Conservation (phyloP, 2,888 invertebrate species). For the Hirtodrosophila duncani region DNA sequence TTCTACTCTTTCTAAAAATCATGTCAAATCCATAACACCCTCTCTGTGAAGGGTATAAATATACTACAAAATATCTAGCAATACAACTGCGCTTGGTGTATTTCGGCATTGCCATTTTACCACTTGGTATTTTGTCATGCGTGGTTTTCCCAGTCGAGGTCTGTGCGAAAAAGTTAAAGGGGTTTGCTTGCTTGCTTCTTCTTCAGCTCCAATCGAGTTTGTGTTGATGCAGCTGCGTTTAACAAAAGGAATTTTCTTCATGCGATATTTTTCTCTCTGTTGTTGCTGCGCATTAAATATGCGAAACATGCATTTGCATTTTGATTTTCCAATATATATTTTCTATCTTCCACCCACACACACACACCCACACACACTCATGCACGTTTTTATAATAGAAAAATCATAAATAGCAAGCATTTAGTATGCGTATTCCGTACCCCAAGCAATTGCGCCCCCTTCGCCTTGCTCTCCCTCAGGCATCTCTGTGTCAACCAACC, state of each 20-base stretch:
- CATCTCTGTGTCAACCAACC: not conserved
- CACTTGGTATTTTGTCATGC: constrained; percentile 69
- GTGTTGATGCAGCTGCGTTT: constrained; percentile 58
- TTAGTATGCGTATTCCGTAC: too few relatives aligned
- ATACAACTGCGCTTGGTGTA: constrained; percentile 17
- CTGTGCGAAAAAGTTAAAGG: not conserved
- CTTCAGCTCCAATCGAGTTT: too few relatives aligned
- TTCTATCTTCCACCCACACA: constrained; percentile 1
- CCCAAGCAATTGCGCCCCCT: constrained; percentile 6
- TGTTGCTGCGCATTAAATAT: constrained; percentile 53
- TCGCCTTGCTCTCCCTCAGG: not conserved
- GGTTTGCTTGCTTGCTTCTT: constrained; percentile 2
- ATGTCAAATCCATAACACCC: too few relatives aligned
- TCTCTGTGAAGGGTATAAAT: too few relatives aligned
- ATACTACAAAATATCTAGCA: too few relatives aligned
- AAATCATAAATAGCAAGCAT: constrained; percentile 44
- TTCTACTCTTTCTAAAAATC: constrained; percentile 12
- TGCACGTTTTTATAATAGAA: constrained; percentile 19
- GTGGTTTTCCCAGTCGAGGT: constrained; percentile 44
- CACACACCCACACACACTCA: not conserved
- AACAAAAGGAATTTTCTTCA: constrained; percentile 52
- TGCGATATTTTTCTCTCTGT: not conserved
- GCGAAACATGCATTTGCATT: constrained; percentile 66
- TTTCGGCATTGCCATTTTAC: constrained; percentile 33
- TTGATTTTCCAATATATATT: constrained; percentile 32